A percentile compares a stretch with the other conserved stretches of the same genome.
Conservation (phyloP, 1,140 invertebrate species). For the Drosophila persimilis region DNA sequence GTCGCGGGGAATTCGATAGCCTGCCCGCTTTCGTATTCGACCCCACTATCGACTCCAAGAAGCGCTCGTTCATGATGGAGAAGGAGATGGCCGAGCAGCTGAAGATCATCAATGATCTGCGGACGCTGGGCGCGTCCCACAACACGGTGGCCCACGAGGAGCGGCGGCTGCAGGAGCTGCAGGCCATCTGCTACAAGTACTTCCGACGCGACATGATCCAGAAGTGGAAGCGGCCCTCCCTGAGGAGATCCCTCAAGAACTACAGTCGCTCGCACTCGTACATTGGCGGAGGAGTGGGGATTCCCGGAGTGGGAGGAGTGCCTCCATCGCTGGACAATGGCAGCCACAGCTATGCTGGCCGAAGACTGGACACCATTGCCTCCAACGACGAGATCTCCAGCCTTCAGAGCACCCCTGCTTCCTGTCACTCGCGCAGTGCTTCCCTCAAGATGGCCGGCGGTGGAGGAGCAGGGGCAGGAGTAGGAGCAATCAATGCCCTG, state of each 20-base stretch:
- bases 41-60: slow-evolving; percentile 92
- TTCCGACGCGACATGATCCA: slow-evolving; percentile 86
- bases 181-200: slow-evolving; percentile 95
- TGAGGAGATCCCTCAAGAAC: slow-evolving; percentile 72
- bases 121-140: slow-evolving; percentile 94
- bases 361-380: slow-evolving; percentile 76
- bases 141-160: slow-evolving; percentile 96
- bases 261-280: slow-evolving; percentile 79
- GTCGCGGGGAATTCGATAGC: slow-evolving; percentile 86
- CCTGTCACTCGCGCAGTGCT: slow-evolving; percentile 89
- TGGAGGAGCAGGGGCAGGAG: slow-evolving; percentile 5
- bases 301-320: slow-evolving; percentile 20
- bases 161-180: slow-evolving; percentile 94
- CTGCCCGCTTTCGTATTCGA: slow-evolving; percentile 94
- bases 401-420: slow-evolving; percentile 87
- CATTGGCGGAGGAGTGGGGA: slow-evolving; percentile 54
- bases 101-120: slow-evolving; percentile 96
- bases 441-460: slow-evolving; percentile 86
- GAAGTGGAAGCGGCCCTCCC: slow-evolving; percentile 77
- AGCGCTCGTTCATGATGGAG: slow-evolving; percentile 96
- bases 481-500: slow-evolving; percentile 14
- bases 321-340: slow-evolving; percentile 64
- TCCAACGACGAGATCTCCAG: slow-evolving; percentile 84
- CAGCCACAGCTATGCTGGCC: slow-evolving; percentile 53
- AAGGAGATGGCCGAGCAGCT: slow-evolving; percentile 98